Conservation (phyloP, 2,113 vertebrate species). For the Neolamprologus fasciatus region DNA sequence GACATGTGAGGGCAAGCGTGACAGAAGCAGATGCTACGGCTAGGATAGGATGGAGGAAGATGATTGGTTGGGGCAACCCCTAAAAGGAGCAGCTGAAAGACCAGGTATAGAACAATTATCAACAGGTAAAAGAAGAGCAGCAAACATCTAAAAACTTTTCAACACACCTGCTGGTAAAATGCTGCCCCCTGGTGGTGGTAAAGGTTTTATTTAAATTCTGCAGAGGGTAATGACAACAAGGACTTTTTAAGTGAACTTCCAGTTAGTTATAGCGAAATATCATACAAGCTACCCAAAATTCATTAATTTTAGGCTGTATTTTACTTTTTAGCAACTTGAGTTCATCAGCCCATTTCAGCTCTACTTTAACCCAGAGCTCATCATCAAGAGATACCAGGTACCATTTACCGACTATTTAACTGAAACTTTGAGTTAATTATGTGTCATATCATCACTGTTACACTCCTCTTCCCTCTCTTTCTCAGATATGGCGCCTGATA, state of each 20-base stretch:
- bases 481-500: conserved; percentile 81
- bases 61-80: background rate
- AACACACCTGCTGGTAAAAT: background rate
- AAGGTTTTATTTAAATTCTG: background rate
- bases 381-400: conserved; percentile 81
- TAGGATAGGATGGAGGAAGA: background rate
- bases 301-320: background rate
- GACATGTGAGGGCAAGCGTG: fast-evolving
- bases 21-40: background rate
- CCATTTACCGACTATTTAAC: background rate
- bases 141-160: background rate
- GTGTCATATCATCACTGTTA: fast-evolving
- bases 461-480: background rate
- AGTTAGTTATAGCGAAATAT: background rate
- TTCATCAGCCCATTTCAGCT: conserved; percentile 83
- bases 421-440: background rate
- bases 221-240: fast-evolving
- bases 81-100: background rate
- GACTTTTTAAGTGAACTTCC: background rate
- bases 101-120: background rate
- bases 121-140: fast-evolving
- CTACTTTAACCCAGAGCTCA: conserved; percentile 83
- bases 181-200: background rate
- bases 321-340: conserved; percentile 77
- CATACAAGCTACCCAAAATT: background rate